These are phyloP conservation scores for Cryptomyrus ogoouensis DNA, from an alignment of 2,113 vertebrate genomes.

Conservation along the genomic window DNA sequence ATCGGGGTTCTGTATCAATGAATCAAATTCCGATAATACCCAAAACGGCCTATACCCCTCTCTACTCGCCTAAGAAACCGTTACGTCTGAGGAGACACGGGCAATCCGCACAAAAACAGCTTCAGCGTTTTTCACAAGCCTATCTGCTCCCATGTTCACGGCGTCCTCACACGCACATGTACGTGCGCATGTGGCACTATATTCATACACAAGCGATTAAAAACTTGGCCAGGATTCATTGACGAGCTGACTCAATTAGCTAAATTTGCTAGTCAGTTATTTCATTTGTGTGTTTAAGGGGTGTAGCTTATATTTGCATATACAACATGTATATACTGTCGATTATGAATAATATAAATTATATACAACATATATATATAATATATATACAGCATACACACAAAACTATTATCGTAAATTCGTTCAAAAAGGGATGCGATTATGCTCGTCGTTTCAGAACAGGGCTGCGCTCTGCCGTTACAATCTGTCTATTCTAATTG, in stretches of 20 bases:
- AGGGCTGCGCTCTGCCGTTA: constrained; percentile 46
- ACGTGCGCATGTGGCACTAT: neutral
- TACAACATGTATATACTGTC: neutral
- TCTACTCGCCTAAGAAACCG: neutral
- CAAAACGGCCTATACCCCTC: neutral
- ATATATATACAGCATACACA: neutral
- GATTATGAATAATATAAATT: neutral
- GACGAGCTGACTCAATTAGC: neutral
- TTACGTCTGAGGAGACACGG: neutral
- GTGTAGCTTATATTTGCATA: neutral
- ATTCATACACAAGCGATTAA: neutral
- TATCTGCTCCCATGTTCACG: neutral
- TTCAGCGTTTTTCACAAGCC: neutral
- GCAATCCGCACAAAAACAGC: neutral
- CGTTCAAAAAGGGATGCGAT: neutral
- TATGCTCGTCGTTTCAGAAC: neutral
- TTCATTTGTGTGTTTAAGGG: neutral
- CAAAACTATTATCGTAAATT: neutral
- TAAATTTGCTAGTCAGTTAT: neutral
- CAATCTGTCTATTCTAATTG: constrained; percentile 59
- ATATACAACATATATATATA: neutral
- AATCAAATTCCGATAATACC: constrained; percentile 2
- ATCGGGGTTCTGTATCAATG: neutral
- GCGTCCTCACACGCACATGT: neutral
- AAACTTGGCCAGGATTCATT: neutral